Percentiles rank a stretch among this genome's conserved stretches.
phyloP scores from a whole-genome alignment of 2,888 invertebrate genomes.

The Desoria tigrina region DNA sequence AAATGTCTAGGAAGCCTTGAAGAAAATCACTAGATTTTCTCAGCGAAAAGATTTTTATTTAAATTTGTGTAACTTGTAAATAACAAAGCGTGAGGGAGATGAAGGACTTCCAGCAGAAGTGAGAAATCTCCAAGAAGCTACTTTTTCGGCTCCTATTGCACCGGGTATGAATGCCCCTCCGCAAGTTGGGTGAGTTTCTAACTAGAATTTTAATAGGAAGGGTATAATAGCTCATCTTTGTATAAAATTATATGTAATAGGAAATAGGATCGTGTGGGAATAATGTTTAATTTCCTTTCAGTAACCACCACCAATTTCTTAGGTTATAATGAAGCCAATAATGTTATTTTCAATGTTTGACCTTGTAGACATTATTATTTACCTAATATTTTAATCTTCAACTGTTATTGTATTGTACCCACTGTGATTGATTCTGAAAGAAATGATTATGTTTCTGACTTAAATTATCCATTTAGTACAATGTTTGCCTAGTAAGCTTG shows the following conservation, averaged over 20 bases:
- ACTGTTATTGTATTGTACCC: no score
- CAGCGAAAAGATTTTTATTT: not conserved
- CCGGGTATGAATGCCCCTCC: constrained; percentile 51
- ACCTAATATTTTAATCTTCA: no score
- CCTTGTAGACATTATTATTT: no score
- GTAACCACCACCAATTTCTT: constrained; percentile 14
- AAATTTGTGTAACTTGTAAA: constrained; percentile 1
- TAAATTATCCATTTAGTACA: no score
- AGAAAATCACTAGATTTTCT: no score
- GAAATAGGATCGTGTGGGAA: not conserved
- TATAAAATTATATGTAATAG: not conserved
- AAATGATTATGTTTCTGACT: no score
- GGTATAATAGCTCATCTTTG: not conserved
- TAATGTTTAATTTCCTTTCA: not conserved
- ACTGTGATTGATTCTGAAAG: no score
- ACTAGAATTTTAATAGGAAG: constrained; percentile 1
- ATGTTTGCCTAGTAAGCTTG: no score
- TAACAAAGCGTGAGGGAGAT: constrained; percentile 50
- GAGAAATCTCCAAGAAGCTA: constrained; percentile 46
- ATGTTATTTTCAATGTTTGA: no score
- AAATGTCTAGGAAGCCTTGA: no score
- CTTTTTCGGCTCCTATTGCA: constrained; percentile 51
- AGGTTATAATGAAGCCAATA: not conserved
- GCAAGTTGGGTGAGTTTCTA: constrained; percentile 51
- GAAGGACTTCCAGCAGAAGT: constrained; percentile 29